Conservation (phyloP, 2,113 vertebrate species). For the Aldabrachelys gigantea region DNA sequence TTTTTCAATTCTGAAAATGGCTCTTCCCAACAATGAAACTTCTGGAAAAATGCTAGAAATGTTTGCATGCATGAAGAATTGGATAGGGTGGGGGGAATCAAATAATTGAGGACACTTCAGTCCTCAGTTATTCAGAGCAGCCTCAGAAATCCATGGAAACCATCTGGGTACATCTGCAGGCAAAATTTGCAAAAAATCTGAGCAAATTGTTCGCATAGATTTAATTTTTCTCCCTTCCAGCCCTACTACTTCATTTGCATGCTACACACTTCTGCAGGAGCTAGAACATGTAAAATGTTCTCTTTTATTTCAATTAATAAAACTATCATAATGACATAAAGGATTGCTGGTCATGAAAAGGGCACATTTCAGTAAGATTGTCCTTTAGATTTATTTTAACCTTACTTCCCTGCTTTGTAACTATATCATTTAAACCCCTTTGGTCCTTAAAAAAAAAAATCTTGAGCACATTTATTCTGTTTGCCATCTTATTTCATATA, state of each 20-base stretch:
- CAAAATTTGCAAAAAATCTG: background rate
- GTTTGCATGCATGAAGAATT: background rate
- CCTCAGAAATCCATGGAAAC: background rate
- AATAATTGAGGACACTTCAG: background rate
- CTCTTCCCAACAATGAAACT: background rate
- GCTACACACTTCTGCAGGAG: background rate
- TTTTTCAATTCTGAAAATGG: background rate
- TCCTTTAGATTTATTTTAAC: constrained; percentile 67
- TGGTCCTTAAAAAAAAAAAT: constrained; percentile 62
- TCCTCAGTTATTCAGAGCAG: background rate
- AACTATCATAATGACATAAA: constrained; percentile 54
- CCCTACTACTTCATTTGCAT: background rate
- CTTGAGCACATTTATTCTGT: constrained; percentile 64
- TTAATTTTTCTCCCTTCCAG: background rate
- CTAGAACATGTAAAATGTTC: constrained; percentile 10
- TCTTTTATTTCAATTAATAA: constrained; percentile 67
- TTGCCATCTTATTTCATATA: constrained; percentile 66
- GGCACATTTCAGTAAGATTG: constrained; percentile 16
- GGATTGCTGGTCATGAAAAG: constrained; percentile 58
- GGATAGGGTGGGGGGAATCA: background rate
- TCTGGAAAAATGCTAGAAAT: background rate
- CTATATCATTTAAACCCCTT: constrained; percentile 57
- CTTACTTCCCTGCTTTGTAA: constrained; percentile 62
- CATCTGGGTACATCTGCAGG: background rate
- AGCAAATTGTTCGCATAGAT: background rate